Evolutionary conservation across 2,888 invertebrate species (phyloP), one percentile per base, ranked within the genome.

Genomic region (Drosophila conformis): DNA sequence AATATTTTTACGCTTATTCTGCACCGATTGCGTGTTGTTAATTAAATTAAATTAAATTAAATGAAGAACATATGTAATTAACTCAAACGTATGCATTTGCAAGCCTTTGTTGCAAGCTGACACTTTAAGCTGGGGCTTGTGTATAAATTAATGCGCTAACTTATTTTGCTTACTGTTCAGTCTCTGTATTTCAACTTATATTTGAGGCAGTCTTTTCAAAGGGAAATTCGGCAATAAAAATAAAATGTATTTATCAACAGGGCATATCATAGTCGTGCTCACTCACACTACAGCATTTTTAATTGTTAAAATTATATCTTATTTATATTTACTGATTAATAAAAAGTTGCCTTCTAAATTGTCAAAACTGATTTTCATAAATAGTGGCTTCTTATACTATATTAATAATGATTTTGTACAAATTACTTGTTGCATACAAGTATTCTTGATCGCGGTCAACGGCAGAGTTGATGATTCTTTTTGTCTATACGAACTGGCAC

Each of bases 401-500:
- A n/a, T 38, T 4, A 4, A 40, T 10, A 40, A n/a, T 40, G n/a
- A n/a, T 10, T 10, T 40, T 38, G 18, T 38, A 1, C n/a, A 10
- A n/a, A 31, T 10, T 10, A 31, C 31, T 31, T 31, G 31, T 10
- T 10, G 10, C 31, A 3, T 2, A 31, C 31, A 31, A 5, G n/a
- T 40, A 40, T 40, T 40, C n/a, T n/a, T n/a, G 40, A 21, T 4
- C 40, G 1, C n/a, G 5, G 11, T 42, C 21, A 42, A 42, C 11
- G 2, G 21, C 21, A 2, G 42, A 11, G 21, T 42, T 11, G 11
- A 42, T 11, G 31, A 10, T 31, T 93, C 93, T 2, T 94, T 94
- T 73, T 93, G 93, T 11, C 78, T 94, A 6, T 95, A 94, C 72
- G 94, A 94, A 81, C 77, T 95, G 56, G 94, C 94, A 0, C 79